Percentiles rank a stretch among this genome's conserved stretches.
These are phyloP conservation scores for Zygothrica quintamaculata DNA, from an alignment of 2,888 invertebrate species.

Conservation along the genomic window DNA sequence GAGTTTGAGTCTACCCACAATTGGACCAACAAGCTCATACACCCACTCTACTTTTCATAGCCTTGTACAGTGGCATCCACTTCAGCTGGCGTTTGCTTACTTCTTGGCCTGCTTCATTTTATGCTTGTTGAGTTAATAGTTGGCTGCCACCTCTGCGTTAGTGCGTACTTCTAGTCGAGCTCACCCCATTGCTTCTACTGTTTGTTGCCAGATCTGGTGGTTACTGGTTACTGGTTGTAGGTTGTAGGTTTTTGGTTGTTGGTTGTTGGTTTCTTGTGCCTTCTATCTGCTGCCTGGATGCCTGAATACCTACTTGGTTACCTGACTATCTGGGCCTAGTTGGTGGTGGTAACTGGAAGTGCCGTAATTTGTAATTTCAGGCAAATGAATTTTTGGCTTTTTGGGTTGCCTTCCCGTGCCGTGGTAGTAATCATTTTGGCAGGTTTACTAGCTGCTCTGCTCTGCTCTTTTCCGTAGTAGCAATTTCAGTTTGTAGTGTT, in stretches of 20 bases:
- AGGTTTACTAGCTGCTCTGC: conserved; percentile 47
- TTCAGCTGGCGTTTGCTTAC: conserved; percentile 32
- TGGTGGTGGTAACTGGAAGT: conserved; percentile 64
- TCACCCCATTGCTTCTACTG: conserved; percentile 3
- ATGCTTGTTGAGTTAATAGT: conserved; percentile 81
- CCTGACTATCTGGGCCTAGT: not conserved
- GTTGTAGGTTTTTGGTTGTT: too few species aligned
- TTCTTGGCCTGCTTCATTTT: conserved; percentile 70
- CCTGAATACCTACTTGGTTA: conserved; percentile 15
- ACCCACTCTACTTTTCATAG: not conserved
- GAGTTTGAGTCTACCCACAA: conserved; percentile 34
- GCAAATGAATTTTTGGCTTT: conserved; percentile 78
- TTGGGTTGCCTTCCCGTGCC: conserved; percentile 36
- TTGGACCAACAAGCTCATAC: conserved; percentile 12
- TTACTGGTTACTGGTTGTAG: too few species aligned
- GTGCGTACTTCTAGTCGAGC: conserved; percentile 38
- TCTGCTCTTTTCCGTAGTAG: conserved; percentile 18
- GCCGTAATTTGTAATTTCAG: conserved; percentile 79
- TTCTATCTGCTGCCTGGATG: too few species aligned
- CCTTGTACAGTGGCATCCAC: conserved; percentile 9
- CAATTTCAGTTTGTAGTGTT: conserved; percentile 61
- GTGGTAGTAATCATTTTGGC: conserved; percentile 64
- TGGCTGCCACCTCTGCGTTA: conserved; percentile 57
- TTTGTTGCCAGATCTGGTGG: conserved; percentile 11
- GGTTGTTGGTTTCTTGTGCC: too few species aligned